phyloP scores from a whole-genome alignment of 2,113 vertebrate species.

The Baryphthengus martii region DNA sequence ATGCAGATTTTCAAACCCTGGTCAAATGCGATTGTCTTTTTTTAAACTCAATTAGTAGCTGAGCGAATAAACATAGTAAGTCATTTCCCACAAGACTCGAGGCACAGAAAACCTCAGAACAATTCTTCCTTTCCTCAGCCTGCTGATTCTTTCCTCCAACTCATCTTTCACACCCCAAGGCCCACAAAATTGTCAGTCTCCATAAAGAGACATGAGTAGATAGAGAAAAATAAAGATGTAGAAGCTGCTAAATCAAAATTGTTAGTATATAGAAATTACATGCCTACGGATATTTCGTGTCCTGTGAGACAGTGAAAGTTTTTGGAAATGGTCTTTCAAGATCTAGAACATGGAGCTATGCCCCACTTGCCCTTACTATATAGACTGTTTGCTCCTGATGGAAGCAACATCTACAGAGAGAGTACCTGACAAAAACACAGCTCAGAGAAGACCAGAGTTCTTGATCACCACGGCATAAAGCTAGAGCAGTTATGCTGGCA shows the following conservation, averaged over 20 bases:
- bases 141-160: not conserved
- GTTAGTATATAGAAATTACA: not conserved
- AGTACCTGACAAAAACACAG: not conserved
- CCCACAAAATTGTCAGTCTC: not conserved
- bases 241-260: not conserved
- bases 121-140: not conserved
- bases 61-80: not conserved
- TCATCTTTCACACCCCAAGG: not conserved
- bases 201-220: not conserved
- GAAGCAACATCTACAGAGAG: not conserved
- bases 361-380: not conserved
- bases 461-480: not conserved
- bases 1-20: not conserved
- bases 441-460: not conserved
- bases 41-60: not conserved
- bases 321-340: not conserved
- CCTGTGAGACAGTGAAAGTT: not conserved
- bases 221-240: not conserved
- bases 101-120: not conserved
- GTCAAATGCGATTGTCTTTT: not conserved
- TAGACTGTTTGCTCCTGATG: not conserved
- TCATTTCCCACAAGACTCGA: not conserved
- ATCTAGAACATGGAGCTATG: not conserved
- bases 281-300: rapidly evolving
- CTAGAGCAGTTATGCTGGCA: not conserved